Percentiles rank a stretch among this genome's conserved stretches.
phyloP scores from a whole-genome alignment of 2,113 vertebrate species.

The Ictalurus furcatus region DNA sequence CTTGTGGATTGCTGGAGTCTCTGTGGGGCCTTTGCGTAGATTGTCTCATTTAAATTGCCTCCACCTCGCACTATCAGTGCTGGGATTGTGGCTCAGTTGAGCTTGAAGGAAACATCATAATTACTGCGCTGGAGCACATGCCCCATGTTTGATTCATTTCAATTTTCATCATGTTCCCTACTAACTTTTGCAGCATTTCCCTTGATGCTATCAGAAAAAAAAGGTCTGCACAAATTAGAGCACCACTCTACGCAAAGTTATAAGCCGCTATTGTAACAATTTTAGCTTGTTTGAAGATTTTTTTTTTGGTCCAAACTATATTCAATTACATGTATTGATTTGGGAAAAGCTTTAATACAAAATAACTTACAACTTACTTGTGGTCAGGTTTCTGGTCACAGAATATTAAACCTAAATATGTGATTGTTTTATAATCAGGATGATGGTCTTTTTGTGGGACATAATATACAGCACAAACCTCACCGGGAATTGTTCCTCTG shows the following conservation, averaged over 20 bases:
- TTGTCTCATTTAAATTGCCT: constrained; percentile 36
- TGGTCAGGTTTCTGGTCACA: background rate
- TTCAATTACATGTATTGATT: background rate
- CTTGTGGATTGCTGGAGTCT: constrained; percentile 4
- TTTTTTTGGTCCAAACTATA: background rate
- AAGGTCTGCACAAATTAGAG: background rate
- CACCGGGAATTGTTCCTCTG: background rate
- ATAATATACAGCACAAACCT: background rate
- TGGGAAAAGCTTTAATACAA: background rate
- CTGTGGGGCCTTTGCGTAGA: background rate
- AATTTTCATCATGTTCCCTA: background rate
- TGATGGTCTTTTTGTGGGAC: background rate
- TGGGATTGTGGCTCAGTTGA: constrained; percentile 10
- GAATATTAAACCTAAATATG: background rate
- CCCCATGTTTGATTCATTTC: constrained; percentile 18
- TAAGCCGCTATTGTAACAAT: background rate
- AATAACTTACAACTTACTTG: background rate
- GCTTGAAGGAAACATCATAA: constrained; percentile 32
- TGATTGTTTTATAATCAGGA: background rate
- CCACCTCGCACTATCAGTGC: constrained; percentile 16
- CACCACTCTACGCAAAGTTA: background rate
- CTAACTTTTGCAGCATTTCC: background rate
- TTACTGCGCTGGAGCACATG: background rate
- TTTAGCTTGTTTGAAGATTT: background rate
- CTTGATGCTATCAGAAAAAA: background rate